phyloP scores from a whole-genome alignment of 2,888 invertebrate genomes.

The Pollenia griseotomentosa region DNA sequence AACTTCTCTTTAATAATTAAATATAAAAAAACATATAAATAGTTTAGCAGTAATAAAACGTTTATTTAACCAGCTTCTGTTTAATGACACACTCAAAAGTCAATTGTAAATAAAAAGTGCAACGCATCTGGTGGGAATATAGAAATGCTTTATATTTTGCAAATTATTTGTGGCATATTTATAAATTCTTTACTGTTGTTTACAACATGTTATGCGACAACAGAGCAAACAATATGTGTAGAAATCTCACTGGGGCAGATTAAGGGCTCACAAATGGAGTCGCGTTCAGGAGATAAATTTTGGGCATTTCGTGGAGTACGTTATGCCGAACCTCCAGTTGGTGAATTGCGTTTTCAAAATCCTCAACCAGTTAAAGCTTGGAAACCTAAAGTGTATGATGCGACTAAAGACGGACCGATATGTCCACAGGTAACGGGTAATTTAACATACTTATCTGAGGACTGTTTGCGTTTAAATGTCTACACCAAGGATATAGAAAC shows the following conservation, averaged over 20 bases:
- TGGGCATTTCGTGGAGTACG: slow-evolving; percentile 81
- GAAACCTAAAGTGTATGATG: slow-evolving; percentile 84
- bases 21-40: slow-evolving; percentile 60
- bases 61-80: background rate
- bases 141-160: background rate
- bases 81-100: background rate
- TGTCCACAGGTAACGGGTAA: slow-evolving; percentile 84
- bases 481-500: slow-evolving; percentile 83
- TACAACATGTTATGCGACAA: slow-evolving; percentile 6
- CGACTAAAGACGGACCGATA: slow-evolving; percentile 85
- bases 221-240: slow-evolving; percentile 72
- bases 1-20: background rate
- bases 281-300: slow-evolving; percentile 78
- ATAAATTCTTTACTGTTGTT: slow-evolving; percentile 20
- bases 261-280: slow-evolving; percentile 77
- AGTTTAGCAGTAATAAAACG: slow-evolving; percentile 1
- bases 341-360: slow-evolving; percentile 80
- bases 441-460: slow-evolving; percentile 84
- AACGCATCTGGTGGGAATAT: background rate
- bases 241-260: slow-evolving; percentile 79
- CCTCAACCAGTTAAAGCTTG: slow-evolving; percentile 85
- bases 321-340: slow-evolving; percentile 80
- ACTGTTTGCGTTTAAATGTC: slow-evolving; percentile 86
- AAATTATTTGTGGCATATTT: background rate
- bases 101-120: background rate